Evolutionary conservation across 37 sponge, comb jelly and placozoan species (phyloP), one percentile per base, ranked within the genome.

Genomic region (Mnemiopsis leidyi): DNA sequence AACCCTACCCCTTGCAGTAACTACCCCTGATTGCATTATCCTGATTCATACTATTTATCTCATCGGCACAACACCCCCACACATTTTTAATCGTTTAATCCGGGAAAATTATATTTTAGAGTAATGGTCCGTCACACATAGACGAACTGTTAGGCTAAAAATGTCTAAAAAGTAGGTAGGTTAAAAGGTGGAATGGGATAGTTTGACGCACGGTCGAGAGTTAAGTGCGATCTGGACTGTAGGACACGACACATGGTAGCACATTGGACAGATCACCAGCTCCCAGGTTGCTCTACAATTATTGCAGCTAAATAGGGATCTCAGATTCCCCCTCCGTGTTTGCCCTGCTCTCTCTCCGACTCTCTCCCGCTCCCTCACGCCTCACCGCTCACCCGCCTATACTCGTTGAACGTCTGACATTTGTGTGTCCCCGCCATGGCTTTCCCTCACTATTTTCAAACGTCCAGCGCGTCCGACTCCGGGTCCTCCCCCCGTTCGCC

Each of bases 201-300:
- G 61, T 48, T 48, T 48, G 61, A 48, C 61, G 13, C 13, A 13
- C 13, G 61, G 13, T n/a, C n/a, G n/a, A n/a, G n/a, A n/a, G n/a
- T n/a, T n/a, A 13, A 13, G 61, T 48, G 61, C 61, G 61, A 48
- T 48, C 61, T 48, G 61, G 13, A 5, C 61, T n/a, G 73, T 21
- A 69, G 73, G 24, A 21, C 73, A 25, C 73, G 29, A 25, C 79
- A 77, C 79, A 31, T 31, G 79, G 79, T 77, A 77, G 79, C 79
- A n/a, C n/a, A n/a, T n/a, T n/a, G 79, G 61, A 13, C 79, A 77
- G 79, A 77, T 77, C 79, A 77, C 79, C 79, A 77, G 79, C 79
- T 34, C 79, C 26, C 79, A 77, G 36, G 32, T 32, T 3, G 79
- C 79, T 31, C 79, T 34, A 48, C 61, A 48, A 48, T 48, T 48